Percentiles rank a stretch among this genome's conserved stretches.
Evolutionary conservation across 2,797 vertebrate species (phyloP).

Genomic region (Sternarchorhynchus goeldii): DNA sequence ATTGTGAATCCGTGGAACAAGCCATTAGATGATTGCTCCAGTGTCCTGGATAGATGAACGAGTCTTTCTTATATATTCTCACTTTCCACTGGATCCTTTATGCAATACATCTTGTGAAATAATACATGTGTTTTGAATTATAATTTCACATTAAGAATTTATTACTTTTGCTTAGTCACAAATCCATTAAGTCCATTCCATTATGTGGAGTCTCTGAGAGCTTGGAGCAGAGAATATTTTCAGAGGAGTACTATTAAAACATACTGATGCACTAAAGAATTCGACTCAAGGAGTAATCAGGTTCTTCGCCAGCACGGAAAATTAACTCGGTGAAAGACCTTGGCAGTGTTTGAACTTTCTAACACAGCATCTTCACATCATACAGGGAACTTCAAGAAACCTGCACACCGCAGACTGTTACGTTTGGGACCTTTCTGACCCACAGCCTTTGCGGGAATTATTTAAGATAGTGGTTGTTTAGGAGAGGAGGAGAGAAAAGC

Average conservation of each 20-base stretch:
- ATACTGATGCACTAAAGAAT: constrained; percentile 60
- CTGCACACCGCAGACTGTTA: background rate
- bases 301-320: constrained; percentile 2
- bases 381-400: background rate
- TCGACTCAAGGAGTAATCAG: constrained; percentile 59
- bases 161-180: constrained; percentile 63
- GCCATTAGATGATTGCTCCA: too few species aligned
- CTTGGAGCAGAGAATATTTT: constrained; percentile 47
- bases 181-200: constrained; percentile 59
- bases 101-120: constrained; percentile 33
- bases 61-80: constrained; percentile 62
- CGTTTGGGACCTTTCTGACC: too few species aligned
- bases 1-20: too few species aligned
- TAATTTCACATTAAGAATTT: constrained; percentile 65
- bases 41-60: background rate
- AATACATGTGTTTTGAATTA: constrained; percentile 71
- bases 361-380: constrained; percentile 52
- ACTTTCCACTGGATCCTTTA: constrained; percentile 64
- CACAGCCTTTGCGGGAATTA: too few species aligned
- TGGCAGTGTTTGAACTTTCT: constrained; percentile 59
- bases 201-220: constrained; percentile 55
- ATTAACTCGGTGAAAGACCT: constrained; percentile 59
- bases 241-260: constrained; percentile 58
- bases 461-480: too few species aligned
- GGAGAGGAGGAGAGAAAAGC: constrained; percentile 47